Evolutionary conservation across 2,113 vertebrate genomes (phyloP).

Genomic region (Semicossyphus pulcher): DNA sequence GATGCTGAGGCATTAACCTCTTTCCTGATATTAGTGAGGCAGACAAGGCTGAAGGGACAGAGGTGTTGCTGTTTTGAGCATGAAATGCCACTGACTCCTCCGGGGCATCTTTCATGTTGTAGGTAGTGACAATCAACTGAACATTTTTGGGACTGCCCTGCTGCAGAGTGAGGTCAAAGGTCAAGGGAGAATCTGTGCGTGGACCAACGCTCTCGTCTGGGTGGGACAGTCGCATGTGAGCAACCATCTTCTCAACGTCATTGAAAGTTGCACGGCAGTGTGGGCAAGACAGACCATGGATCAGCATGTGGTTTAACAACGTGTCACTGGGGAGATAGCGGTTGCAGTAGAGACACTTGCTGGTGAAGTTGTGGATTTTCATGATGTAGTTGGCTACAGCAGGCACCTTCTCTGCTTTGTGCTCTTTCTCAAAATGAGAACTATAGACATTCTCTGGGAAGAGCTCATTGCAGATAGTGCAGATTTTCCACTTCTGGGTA

Average conservation of each 20-base stretch:
- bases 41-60: constrained; percentile 77
- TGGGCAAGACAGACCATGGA: constrained; percentile 96
- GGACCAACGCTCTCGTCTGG: constrained; percentile 93
- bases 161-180: constrained; percentile 97
- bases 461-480: constrained; percentile 98
- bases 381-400: constrained; percentile 99
- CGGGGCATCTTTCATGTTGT: constrained; percentile 95
- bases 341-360: constrained; percentile 99
- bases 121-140: constrained; percentile 96
- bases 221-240: constrained; percentile 95
- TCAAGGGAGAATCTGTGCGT: constrained; percentile 95
- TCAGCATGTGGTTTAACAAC: constrained; percentile 97
- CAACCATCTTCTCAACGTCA: constrained; percentile 98
- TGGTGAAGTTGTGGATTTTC: constrained; percentile 99
- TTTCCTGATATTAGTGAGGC: constrained; percentile 83
- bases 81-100: constrained; percentile 97
- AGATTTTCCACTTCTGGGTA: constrained; percentile 99
- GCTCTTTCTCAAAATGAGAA: constrained; percentile 97
- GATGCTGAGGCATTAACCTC: constrained; percentile 81
- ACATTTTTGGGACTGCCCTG: constrained; percentile 98
- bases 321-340: constrained; percentile 98
- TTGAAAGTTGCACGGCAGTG: constrained; percentile 98
- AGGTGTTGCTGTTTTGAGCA: constrained; percentile 87
- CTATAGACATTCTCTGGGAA: constrained; percentile 98
- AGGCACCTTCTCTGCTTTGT: constrained; percentile 98